Percentiles rank a stretch among this genome's conserved stretches.
These are phyloP conservation scores for Neodiprion lecontei DNA, from an alignment of 1,140 invertebrate genomes.

Conservation along the genomic window DNA sequence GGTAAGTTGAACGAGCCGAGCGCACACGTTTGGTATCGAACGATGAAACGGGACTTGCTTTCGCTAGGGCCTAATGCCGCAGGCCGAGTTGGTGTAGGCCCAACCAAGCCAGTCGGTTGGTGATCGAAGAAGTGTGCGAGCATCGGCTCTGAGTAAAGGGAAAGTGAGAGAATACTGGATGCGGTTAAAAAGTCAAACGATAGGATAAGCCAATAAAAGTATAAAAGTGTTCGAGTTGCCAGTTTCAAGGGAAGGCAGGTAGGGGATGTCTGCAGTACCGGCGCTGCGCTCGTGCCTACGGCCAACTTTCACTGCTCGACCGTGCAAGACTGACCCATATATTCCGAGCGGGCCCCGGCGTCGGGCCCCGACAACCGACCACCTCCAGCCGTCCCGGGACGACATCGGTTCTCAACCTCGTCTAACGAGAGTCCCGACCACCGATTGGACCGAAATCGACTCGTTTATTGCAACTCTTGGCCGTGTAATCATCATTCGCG, in stretches of 20 bases:
- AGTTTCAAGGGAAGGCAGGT: constrained; percentile 3
- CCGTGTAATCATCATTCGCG: neutral
- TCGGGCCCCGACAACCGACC: neutral
- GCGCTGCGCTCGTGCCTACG: neutral
- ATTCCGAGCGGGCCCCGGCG: neutral
- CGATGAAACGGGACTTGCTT: neutral
- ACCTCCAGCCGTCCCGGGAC: neutral
- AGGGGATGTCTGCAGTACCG: neutral
- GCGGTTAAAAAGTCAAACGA: neutral
- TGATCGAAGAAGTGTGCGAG: neutral
- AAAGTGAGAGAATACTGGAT: neutral
- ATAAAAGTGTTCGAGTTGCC: neutral
- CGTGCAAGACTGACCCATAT: constrained; percentile 4
- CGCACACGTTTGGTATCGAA: neutral
- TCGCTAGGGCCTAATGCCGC: neutral
- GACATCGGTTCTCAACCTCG: neutral
- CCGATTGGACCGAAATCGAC: neutral
- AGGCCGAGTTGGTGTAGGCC: neutral
- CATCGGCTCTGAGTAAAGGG: neutral
- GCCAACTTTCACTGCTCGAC: constrained; percentile 1
- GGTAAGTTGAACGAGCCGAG: too few relatives aligned
- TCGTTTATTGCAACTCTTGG: neutral
- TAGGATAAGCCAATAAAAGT: neutral
- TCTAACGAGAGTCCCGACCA: neutral
- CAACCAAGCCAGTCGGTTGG: neutral